Conservation (phyloP, 2,797 vertebrate genomes). For the Pangasius krempfi region DNA sequence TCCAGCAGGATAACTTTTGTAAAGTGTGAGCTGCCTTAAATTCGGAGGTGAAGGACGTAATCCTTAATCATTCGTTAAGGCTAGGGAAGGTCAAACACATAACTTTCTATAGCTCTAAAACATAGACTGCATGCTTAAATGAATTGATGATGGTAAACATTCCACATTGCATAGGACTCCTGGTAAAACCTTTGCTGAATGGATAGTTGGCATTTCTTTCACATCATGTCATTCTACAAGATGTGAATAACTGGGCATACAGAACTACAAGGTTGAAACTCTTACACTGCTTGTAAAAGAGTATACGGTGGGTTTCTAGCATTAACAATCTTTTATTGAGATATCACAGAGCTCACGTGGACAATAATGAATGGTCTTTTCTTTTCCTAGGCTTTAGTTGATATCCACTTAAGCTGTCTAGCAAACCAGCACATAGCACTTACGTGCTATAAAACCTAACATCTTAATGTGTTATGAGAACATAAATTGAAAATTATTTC, state of each 20-base stretch:
- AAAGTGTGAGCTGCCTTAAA: conserved; percentile 47
- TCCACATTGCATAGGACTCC: neutral
- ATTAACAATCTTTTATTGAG: neutral
- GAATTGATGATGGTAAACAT: neutral
- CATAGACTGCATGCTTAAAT: neutral
- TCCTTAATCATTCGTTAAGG: conserved; percentile 17
- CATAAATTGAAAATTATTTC: neutral
- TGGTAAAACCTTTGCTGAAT: neutral
- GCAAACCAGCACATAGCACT: neutral
- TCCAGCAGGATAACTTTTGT: conserved; percentile 46
- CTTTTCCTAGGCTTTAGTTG: neutral
- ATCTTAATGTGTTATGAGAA: neutral
- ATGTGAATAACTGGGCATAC: neutral
- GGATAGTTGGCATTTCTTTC: neutral
- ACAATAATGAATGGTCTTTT: neutral
- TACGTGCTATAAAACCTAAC: neutral
- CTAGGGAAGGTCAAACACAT: conserved; percentile 16
- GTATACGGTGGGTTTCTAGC: neutral
- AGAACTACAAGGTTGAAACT: neutral
- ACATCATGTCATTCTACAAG: neutral
- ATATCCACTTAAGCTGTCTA: neutral
- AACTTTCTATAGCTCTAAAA: neutral
- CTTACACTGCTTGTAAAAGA: neutral
- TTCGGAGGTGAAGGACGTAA: conserved; percentile 57
- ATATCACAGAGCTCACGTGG: neutral